Conservation (phyloP, 2,113 vertebrate genomes). For the Dipodomys stephensi region DNA sequence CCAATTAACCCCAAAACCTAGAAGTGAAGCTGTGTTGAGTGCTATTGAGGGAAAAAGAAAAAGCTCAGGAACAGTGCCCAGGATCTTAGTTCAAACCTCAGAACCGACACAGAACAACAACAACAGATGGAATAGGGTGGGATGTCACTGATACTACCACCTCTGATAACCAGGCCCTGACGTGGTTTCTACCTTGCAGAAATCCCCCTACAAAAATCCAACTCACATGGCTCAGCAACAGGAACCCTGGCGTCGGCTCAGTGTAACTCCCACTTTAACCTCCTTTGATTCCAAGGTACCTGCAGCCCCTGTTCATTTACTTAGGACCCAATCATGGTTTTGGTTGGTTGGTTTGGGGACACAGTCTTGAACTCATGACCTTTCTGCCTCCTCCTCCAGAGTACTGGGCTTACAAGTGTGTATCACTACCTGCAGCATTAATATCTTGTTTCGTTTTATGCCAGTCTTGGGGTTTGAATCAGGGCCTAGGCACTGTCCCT, state of each 20-base stretch:
- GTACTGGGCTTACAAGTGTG: too few relatives aligned
- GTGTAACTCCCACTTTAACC: constrained; percentile 81
- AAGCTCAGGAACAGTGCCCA: too few relatives aligned
- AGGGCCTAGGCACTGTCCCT: too few relatives aligned
- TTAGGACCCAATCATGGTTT: background rate
- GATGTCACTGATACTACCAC: background rate
- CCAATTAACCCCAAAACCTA: too few relatives aligned
- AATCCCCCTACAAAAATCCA: constrained; percentile 72
- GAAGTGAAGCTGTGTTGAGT: too few relatives aligned
- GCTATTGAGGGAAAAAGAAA: too few relatives aligned
- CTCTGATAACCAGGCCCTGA: background rate
- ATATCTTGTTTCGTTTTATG: background rate
- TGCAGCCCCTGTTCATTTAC: background rate
- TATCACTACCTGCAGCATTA: background rate
- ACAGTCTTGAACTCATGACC: background rate
- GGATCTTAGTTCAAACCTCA: too few relatives aligned
- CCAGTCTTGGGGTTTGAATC: too few relatives aligned
- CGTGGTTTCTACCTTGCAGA: constrained; percentile 83
- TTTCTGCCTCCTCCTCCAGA: background rate
- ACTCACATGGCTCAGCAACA: constrained; percentile 87
- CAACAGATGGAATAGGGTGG: background rate
- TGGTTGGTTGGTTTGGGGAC: background rate
- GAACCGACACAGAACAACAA: too few relatives aligned
- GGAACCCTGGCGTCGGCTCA: constrained; percentile 90
- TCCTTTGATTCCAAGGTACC: constrained; percentile 86